Evolutionary conservation across 2,797 vertebrate genomes (phyloP).

Genomic region (Macrochelys suwanniensis): DNA sequence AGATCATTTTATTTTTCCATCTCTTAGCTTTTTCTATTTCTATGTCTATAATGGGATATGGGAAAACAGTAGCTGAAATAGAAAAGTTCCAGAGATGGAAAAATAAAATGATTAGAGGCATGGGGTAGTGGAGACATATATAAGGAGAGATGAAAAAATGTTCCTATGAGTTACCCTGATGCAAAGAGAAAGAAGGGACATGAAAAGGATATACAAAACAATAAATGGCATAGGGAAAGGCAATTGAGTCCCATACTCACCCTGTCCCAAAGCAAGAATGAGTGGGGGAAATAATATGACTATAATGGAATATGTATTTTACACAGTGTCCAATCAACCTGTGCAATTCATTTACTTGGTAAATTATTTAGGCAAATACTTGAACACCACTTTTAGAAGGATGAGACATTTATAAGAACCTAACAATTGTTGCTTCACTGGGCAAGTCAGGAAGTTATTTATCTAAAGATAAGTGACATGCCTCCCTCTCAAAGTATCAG

Average conservation of each 20-base stretch:
- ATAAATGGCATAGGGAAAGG: background rate
- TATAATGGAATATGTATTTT: background rate
- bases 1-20: background rate
- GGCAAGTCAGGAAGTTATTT: background rate
- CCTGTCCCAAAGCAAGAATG: background rate
- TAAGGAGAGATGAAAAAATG: background rate
- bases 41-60: background rate
- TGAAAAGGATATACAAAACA: background rate
- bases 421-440: background rate
- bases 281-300: background rate
- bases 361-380: background rate
- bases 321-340: background rate
- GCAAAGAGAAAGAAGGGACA: background rate
- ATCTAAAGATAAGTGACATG: no score
- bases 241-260: no score
- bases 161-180: background rate
- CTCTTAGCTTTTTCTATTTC: background rate
- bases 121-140: background rate
- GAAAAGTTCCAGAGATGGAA: background rate
- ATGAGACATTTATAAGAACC: background rate
- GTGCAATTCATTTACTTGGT: background rate
- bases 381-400: background rate
- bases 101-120: background rate
- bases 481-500: no score
- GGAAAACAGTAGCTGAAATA: background rate